Evolutionary conservation across 2,797 vertebrate species (phyloP).

Genomic region (Leptoclinus maculatus): DNA sequence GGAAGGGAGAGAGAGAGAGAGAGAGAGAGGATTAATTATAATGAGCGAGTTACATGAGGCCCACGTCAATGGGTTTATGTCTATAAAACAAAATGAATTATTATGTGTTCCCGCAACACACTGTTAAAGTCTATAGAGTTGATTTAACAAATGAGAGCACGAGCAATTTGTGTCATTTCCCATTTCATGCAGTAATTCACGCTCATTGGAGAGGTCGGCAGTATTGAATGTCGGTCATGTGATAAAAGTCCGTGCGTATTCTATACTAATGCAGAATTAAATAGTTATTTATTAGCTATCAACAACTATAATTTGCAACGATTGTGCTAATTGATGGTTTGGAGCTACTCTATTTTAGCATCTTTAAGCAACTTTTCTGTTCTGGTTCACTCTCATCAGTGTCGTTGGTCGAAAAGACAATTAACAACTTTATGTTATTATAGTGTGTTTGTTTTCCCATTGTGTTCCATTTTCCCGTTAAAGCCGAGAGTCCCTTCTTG

Average conservation of each 20-base stretch:
- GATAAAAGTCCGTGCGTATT: background rate
- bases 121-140: background rate
- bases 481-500: background rate
- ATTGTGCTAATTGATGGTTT: background rate
- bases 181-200: background rate
- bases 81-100: background rate
- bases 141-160: background rate
- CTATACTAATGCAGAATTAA: background rate
- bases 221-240: background rate
- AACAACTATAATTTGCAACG: no score
- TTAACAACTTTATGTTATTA: no score
- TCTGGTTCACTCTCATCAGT: no score
- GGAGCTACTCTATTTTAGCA: background rate
- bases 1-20: background rate
- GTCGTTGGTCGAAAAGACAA: no score
- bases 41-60: constrained; percentile 10
- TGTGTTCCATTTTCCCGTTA: no score
- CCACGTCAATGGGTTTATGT: background rate
- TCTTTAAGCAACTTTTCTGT: no score
- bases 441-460: no score
- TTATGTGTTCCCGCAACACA: background rate
- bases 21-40: constrained; percentile 29
- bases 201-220: no score
- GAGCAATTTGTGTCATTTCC: background rate
- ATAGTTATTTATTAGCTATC: background rate